Conservation (phyloP, 2,888 invertebrate species). For the Nebria salina region DNA sequence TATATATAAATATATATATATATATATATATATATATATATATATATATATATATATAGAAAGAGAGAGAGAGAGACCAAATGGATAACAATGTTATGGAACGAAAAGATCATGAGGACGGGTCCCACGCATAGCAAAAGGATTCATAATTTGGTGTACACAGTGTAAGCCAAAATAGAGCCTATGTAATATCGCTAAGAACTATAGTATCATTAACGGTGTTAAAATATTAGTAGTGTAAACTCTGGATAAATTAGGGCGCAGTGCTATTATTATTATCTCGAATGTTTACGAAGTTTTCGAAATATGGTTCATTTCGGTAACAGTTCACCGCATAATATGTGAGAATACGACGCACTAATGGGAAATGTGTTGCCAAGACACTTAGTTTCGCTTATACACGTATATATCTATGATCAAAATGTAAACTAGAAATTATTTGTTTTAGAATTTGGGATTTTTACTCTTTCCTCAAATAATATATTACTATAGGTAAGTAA, state of each 20-base stretch:
- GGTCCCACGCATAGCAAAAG: neutral
- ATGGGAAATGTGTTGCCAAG: no score
- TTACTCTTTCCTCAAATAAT: no score
- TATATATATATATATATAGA: no score
- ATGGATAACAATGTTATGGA: constrained; percentile 36
- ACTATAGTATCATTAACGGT: constrained; percentile 37
- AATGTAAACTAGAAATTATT: no score
- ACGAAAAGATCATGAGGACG: neutral
- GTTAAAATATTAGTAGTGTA: constrained; percentile 41
- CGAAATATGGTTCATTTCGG: neutral
- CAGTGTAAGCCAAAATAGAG: constrained; percentile 23
- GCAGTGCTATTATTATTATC: constrained; percentile 4
- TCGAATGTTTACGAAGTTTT: neutral
- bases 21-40: no score
- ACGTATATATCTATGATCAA: no score
- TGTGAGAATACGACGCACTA: no score
- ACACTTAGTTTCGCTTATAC: no score
- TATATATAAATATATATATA: no score
- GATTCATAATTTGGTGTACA: neutral
- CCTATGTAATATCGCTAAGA: constrained; percentile 38
- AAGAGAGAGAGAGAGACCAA: neutral
- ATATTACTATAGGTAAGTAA: no score
- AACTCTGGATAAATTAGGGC: constrained; percentile 6
- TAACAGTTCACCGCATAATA: no score
- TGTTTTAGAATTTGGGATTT: no score